Evolutionary conservation across 1,140 invertebrate species (phyloP), one percentile per base, ranked within the genome.

Genomic region (Meloidogyne hapla): DNA sequence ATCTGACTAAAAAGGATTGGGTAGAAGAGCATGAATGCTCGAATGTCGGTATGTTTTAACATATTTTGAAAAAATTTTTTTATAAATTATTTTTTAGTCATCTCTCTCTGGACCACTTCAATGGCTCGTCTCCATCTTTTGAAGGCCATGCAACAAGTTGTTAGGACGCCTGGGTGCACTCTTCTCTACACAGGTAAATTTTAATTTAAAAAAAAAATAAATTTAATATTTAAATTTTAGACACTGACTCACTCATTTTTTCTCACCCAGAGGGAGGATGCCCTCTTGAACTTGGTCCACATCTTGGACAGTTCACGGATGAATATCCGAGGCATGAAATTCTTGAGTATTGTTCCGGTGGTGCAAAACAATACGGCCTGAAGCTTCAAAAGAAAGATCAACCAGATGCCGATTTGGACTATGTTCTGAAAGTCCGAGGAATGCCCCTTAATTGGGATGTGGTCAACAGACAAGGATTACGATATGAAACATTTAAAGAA

Each of bases 51-150:
- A 13, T 42, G 66, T 42, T 42, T n/a, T n/a, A n/a, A n/a, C n/a
- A n/a, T n/a, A n/a, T 28, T 68, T 68, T 1, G 9, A 25, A 12
- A 68, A 33, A 10, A 8, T 25, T 68, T 28, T 38, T 3, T 48
- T 18, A 48, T 18, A 3, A 0, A 18, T 3, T 18, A 18, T 48
- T 18, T 42, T 42, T 69, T 42, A 69, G 40, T 74, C 1, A 28
- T 74, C 0, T 74, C 71, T 2, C 18, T 74, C 0, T 74, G 71
- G 71, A 74, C 71, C 0, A 74, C 71, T 1, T 74, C 71, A 6
- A n/a, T 18, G 5, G 71, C 71, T 0, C 64, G 71, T 1, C 1
- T 74, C 6, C 26, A 45, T 6, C 18, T 74, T 1, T 21, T 64
- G 15, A 70, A 12, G 0, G 26, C 56, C 0, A 74, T 74, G 71